Conservation (phyloP, 2,888 invertebrate species). For the Anaspis maculata region DNA sequence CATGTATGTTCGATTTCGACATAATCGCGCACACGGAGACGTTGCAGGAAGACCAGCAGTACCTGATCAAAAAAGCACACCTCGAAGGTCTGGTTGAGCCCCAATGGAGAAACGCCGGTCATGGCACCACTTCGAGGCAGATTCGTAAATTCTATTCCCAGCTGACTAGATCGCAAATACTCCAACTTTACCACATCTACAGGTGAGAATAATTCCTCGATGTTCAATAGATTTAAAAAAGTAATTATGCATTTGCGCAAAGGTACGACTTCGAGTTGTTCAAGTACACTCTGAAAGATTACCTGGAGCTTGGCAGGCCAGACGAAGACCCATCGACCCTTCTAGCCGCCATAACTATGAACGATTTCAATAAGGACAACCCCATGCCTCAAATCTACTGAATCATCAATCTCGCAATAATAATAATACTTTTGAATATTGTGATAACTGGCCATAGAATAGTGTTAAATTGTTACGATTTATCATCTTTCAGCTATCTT, state of each 20-base stretch:
- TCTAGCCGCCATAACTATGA: constrained; percentile 34
- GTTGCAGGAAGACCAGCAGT: constrained; percentile 75
- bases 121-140: constrained; percentile 63
- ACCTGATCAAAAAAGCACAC: constrained; percentile 67
- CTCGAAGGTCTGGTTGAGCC: constrained; percentile 69
- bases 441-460: constrained; percentile 11
- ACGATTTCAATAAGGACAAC: constrained; percentile 24
- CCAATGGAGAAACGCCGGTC: constrained; percentile 76
- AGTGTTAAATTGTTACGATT: constrained; percentile 8
- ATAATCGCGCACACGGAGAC: constrained; percentile 78
- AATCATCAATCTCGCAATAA: constrained; percentile 7
- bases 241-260: constrained; percentile 31
- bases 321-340: constrained; percentile 37
- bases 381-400: constrained; percentile 22
- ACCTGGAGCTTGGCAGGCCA: constrained; percentile 51
- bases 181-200: constrained; percentile 72
- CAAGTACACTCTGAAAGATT: constrained; percentile 69
- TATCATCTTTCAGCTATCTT: constrained; percentile 5
- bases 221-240: neutral
- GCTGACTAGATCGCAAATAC: constrained; percentile 63
- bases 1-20: constrained; percentile 75
- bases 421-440: constrained; percentile 4
- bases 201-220: constrained; percentile 48
- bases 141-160: constrained; percentile 69
- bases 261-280: constrained; percentile 84